phyloP scores from a whole-genome alignment of 2,888 invertebrate species.

The Abscondita cerata region DNA sequence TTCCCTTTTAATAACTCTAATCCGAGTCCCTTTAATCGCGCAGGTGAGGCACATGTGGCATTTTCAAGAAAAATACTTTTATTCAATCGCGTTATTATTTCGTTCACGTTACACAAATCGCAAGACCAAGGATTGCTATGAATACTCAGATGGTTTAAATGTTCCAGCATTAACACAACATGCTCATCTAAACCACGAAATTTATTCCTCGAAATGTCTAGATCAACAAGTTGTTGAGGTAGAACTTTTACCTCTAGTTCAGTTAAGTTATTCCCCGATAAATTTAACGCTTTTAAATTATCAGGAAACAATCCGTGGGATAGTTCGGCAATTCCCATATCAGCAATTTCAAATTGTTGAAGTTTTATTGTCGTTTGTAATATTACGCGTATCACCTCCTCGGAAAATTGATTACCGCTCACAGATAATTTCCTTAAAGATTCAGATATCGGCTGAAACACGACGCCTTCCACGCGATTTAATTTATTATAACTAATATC shows the following conservation, averaged over 20 bases:
- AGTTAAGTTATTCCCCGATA: constrained; percentile 75
- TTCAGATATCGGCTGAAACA: constrained; percentile 67
- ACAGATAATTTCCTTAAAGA: constrained; percentile 71
- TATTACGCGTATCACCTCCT: constrained; percentile 64
- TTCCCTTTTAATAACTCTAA: constrained; percentile 54
- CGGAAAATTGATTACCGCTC: constrained; percentile 70
- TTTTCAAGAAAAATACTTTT: constrained; percentile 64
- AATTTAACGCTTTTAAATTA: constrained; percentile 70
- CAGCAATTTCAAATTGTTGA: constrained; percentile 65
- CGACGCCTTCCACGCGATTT: constrained; percentile 68
- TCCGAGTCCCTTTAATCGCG: constrained; percentile 61
- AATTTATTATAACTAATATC: constrained; percentile 81
- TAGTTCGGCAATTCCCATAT: constrained; percentile 64
- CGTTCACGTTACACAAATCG: constrained; percentile 68
- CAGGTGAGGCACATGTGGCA: constrained; percentile 67
- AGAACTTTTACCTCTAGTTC: constrained; percentile 66
- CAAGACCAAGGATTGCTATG: constrained; percentile 74
- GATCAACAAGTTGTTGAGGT: constrained; percentile 65
- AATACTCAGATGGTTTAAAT: constrained; percentile 63
- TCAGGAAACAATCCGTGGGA: constrained; percentile 67
- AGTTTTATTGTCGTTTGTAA: constrained; percentile 67
- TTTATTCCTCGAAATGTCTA: constrained; percentile 79
- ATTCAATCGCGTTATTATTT: constrained; percentile 64
- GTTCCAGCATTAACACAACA: constrained; percentile 65
- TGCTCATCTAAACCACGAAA: constrained; percentile 68